A percentile compares a stretch with the other conserved stretches of the same genome.
Evolutionary conservation across 2,797 vertebrate genomes (phyloP).

Genomic region (Rhincodon typus): DNA sequence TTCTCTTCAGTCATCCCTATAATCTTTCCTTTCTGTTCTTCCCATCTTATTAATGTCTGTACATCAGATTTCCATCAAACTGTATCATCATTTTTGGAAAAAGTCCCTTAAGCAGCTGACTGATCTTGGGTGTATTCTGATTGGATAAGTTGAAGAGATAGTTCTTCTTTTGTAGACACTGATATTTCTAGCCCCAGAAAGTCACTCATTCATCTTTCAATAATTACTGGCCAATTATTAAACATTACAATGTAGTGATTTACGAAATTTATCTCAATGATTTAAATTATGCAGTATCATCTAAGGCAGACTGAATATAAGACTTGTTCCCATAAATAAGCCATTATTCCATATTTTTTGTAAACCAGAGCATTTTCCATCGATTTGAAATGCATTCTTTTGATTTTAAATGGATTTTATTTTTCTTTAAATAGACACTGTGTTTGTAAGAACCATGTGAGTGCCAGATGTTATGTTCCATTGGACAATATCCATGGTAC

Average conservation of each 20-base stretch:
- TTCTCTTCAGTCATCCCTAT: background rate
- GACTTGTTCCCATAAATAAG: constrained; percentile 13
- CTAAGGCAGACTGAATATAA: background rate
- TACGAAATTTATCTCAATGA: background rate
- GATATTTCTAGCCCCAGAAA: background rate
- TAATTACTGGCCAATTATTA: background rate
- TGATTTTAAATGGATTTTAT: background rate
- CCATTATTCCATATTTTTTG: background rate
- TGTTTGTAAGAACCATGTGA: background rate
- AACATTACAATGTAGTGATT: constrained; percentile 2
- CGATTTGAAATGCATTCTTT: constrained; percentile 22
- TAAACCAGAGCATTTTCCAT: constrained; percentile 2
- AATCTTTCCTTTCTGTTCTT: background rate
- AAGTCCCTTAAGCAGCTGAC: too few relatives aligned
- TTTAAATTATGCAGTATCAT: constrained; percentile 2
- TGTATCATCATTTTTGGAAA: background rate
- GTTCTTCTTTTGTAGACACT: background rate
- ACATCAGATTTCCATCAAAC: background rate
- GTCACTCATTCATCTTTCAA: background rate
- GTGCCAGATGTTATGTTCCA: background rate
- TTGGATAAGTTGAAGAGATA: background rate
- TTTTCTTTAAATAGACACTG: constrained; percentile 4
- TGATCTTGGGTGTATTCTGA: background rate
- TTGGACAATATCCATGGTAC: background rate
- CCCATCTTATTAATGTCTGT: background rate